phyloP scores from a whole-genome alignment of 2,888 invertebrate species.

The Pristionchus mayeri region DNA sequence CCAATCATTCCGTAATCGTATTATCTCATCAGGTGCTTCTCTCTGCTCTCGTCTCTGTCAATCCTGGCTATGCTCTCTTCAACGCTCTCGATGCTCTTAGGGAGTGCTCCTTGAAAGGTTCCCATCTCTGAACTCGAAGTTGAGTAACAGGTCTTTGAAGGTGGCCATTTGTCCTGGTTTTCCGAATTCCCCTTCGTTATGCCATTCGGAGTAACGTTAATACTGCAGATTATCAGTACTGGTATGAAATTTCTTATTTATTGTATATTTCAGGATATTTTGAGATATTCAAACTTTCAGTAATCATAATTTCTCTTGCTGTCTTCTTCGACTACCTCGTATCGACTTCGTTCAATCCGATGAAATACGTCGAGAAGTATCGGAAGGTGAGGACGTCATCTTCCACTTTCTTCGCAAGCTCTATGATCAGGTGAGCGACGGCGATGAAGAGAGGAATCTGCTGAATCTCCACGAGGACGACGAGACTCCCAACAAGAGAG shows the following conservation, averaged over 20 bases:
- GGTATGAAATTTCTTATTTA: not conserved
- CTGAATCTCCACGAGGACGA: not conserved
- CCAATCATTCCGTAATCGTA: too few species aligned
- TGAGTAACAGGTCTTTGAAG: not conserved
- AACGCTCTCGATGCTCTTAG: not conserved
- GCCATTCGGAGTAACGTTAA: not conserved
- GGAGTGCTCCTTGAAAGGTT: not conserved
- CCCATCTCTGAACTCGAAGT: not conserved
- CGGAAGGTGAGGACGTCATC: not conserved
- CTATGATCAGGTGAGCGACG: not conserved
- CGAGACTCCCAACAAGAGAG: not conserved
- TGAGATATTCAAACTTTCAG: not conserved
- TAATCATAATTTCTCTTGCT: not conserved
- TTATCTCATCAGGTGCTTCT: not conserved
- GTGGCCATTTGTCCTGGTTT: slow-evolving; percentile 7
- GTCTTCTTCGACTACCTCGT: not conserved
- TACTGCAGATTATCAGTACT: not conserved
- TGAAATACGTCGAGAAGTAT: not conserved
- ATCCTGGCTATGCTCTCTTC: not conserved
- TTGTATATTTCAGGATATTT: not conserved
- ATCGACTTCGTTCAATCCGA: not conserved
- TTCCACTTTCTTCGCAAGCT: too few species aligned
- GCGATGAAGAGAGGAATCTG: not conserved
- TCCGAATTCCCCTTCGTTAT: not conserved
- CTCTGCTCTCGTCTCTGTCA: not conserved